phyloP scores from a whole-genome alignment of 1,140 invertebrate genomes.

The Myzus persicae region DNA sequence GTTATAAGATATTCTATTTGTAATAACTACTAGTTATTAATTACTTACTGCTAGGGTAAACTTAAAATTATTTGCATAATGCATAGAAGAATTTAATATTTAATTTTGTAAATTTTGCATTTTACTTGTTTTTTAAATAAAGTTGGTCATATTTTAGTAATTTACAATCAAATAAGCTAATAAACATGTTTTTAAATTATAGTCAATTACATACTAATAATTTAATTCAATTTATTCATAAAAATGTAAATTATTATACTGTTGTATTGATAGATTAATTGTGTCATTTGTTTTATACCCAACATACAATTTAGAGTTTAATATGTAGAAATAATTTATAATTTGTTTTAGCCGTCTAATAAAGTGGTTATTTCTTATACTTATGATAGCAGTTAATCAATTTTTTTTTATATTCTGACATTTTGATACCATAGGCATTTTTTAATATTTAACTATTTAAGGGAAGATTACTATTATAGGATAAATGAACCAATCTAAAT shows the following conservation, averaged over 20 bases:
- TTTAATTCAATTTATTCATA: not conserved
- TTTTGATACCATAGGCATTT: not conserved
- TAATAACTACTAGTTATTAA: no score
- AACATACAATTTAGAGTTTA: not conserved
- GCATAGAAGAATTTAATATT: not conserved
- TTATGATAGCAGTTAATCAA: not conserved
- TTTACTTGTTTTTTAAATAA: not conserved
- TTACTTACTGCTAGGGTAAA: not conserved
- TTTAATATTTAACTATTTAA: not conserved
- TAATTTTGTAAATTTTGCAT: not conserved
- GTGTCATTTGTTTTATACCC: not conserved
- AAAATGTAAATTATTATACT: not conserved
- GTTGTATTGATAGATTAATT: not conserved
- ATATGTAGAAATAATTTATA: not conserved
- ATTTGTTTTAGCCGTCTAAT: no score
- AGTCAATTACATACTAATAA: not conserved
- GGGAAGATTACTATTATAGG: no score
- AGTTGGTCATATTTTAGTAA: not conserved
- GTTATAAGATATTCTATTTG: not conserved
- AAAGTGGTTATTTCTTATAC: no score
- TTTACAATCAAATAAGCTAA: not conserved
- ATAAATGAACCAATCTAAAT: no score
- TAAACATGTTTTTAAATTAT: not conserved
- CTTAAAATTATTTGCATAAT: not conserved
- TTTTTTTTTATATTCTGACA: not conserved